phyloP scores from a whole-genome alignment of 2,113 vertebrate species.

The Protobothrops mucrosquamatus region DNA sequence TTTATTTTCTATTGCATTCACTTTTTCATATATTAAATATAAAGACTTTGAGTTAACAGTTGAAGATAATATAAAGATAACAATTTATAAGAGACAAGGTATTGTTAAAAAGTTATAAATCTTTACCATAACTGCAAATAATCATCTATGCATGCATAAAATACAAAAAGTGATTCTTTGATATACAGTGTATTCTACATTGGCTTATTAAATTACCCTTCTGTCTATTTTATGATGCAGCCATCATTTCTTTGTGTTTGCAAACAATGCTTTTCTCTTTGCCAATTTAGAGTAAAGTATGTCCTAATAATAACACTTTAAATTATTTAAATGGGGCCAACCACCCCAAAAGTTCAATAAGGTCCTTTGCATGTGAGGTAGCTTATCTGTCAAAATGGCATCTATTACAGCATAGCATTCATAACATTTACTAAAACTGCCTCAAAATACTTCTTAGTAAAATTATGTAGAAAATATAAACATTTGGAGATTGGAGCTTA shows the following conservation, averaged over 20 bases:
- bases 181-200: background rate
- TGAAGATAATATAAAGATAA: background rate
- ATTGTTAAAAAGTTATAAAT: background rate
- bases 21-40: background rate
- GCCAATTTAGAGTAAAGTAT: background rate
- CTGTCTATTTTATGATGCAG: background rate
- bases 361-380: too few species aligned
- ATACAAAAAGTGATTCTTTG: background rate
- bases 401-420: too few species aligned
- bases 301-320: background rate
- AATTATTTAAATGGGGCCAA: too few species aligned
- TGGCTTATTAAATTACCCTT: background rate
- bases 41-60: background rate
- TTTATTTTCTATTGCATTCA: background rate
- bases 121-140: background rate
- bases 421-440: too few species aligned
- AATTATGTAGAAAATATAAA: too few species aligned
- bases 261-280: background rate
- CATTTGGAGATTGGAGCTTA: too few species aligned
- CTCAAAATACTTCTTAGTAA: too few species aligned
- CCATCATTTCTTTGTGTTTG: background rate
- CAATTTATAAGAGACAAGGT: too few species aligned
- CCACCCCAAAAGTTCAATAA: too few species aligned
- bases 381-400: too few species aligned
- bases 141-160: background rate